A percentile compares a stretch with the other conserved stretches of the same genome.
Conservation (phyloP, 2,888 invertebrate species). For the Acanthococcus lagerstroemiae region DNA sequence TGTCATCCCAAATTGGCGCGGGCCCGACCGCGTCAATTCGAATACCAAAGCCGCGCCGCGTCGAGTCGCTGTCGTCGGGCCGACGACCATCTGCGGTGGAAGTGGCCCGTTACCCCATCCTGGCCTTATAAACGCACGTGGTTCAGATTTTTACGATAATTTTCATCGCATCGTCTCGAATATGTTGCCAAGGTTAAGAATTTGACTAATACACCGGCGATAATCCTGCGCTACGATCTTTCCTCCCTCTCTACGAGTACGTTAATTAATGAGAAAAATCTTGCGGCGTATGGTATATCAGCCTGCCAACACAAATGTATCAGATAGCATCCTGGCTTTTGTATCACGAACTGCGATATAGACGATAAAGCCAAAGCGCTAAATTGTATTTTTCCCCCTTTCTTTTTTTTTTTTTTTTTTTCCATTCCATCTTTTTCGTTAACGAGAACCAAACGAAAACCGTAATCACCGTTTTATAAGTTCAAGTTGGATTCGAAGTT, state of each 20-base stretch:
- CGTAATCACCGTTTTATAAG: neutral
- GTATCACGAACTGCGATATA: constrained; percentile 9
- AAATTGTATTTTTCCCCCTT: constrained; percentile 11
- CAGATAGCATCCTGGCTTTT: constrained; percentile 22
- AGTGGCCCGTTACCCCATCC: too few species aligned
- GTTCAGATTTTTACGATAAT: constrained; percentile 11
- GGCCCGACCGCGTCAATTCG: neutral
- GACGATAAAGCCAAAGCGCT: constrained; percentile 23
- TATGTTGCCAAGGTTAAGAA: neutral
- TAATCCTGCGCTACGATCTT: neutral
- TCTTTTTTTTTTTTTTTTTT: neutral
- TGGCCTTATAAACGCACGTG: neutral
- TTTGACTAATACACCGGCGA: neutral
- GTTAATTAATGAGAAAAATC: neutral
- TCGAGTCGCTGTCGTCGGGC: too few species aligned
- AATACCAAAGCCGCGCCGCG: neutral
- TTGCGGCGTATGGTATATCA: constrained; percentile 18
- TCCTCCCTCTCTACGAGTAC: neutral
- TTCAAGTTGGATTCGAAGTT: too few species aligned
- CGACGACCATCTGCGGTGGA: neutral
- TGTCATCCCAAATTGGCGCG: neutral
- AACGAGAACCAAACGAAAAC: neutral
- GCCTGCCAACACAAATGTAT: constrained; percentile 28
- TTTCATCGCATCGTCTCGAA: constrained; percentile 2
- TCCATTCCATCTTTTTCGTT: neutral